Percentiles rank a stretch among this genome's conserved stretches.
These are phyloP conservation scores for Pyrocoelia pectoralis DNA, from an alignment of 2,888 invertebrate species.

Conservation along the genomic window DNA sequence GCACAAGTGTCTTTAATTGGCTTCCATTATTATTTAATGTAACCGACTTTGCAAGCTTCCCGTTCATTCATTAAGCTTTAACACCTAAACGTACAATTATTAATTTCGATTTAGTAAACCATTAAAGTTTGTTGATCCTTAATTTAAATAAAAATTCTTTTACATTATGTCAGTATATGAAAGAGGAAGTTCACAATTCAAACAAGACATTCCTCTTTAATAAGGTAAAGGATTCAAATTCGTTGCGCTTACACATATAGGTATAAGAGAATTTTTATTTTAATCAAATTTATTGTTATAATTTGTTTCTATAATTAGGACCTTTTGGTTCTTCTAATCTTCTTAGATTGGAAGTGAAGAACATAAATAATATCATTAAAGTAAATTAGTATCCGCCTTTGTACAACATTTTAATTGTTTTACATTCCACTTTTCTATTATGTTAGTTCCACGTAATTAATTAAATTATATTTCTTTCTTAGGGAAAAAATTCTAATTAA, in stretches of 20 bases:
- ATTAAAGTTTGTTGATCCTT: neutral
- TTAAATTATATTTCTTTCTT: neutral
- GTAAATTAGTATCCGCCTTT: neutral
- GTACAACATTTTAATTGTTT: constrained; percentile 2
- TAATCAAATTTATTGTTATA: constrained; percentile 4
- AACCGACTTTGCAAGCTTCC: neutral
- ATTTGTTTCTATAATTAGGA: neutral
- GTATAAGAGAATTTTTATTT: neutral
- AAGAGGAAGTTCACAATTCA: neutral
- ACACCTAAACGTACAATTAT: constrained; percentile 2
- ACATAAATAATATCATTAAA: neutral
- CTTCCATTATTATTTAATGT: constrained; percentile 25
- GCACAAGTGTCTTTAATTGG: constrained; percentile 14
- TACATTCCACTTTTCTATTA: neutral
- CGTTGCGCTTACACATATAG: neutral
- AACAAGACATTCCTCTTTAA: neutral
- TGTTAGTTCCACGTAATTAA: neutral
- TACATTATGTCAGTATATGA: neutral
- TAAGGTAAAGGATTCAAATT: neutral
- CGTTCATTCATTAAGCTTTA: neutral
- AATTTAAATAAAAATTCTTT: constrained; percentile 5
- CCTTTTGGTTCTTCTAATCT: neutral
- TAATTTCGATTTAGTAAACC: neutral
- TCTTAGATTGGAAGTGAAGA: neutral
- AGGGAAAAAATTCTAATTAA: too few species aligned